phyloP scores from a whole-genome alignment of 2,113 vertebrate genomes.

The Zosterops japonicus region DNA sequence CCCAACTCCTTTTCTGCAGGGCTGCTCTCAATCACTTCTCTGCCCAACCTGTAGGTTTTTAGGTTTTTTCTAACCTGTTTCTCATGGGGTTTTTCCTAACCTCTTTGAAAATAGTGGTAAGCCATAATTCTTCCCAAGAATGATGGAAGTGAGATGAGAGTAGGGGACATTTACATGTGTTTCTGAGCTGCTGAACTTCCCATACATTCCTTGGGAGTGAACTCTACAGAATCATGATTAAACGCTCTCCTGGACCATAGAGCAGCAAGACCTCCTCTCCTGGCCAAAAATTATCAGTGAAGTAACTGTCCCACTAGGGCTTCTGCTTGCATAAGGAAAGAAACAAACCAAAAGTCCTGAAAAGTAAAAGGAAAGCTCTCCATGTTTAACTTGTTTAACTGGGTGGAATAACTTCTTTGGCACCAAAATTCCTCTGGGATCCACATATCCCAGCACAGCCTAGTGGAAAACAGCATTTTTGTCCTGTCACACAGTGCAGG shows the following conservation, averaged over 20 bases:
- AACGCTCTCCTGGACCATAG: background rate
- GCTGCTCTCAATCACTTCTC: background rate
- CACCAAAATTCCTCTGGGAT: background rate
- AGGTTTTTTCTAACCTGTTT: background rate
- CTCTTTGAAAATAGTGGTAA: background rate
- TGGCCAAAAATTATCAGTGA: background rate
- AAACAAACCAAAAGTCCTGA: background rate
- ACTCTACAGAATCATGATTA: background rate
- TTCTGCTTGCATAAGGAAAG: background rate
- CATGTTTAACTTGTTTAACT: background rate
- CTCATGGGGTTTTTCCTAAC: background rate
- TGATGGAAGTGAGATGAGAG: background rate
- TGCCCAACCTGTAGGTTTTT: background rate
- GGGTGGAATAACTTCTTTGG: background rate
- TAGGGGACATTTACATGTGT: background rate
- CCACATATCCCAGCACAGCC: background rate
- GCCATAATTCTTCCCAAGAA: background rate
- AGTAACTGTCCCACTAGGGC: background rate
- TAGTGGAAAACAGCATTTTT: background rate
- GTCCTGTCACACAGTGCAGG: background rate
- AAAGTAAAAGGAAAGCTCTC: background rate
- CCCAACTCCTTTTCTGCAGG: background rate
- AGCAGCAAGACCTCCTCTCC: background rate
- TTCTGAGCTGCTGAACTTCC: background rate
- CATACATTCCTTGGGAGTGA: background rate